Base-by-base conservation (phyloP, 2,888 invertebrate genomes). In the Pachycephus smyrnensis region DNA sequence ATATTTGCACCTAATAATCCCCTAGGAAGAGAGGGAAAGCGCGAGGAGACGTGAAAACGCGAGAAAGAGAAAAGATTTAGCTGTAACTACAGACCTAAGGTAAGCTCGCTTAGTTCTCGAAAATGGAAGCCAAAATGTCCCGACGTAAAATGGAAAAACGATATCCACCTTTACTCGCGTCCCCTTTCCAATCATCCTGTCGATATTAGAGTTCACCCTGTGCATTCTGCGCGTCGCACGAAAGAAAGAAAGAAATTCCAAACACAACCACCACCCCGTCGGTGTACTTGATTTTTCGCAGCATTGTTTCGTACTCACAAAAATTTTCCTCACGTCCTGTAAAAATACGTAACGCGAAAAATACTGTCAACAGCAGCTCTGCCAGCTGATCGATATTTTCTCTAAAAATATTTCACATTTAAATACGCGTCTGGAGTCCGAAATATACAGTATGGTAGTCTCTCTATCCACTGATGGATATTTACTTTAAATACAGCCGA, bases 1-100 rank as follows among this genome's bases (percentile, higher is more conserved):
- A 69, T 69, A 69, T 69, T 69, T 69, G n/a, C n/a, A 40, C 40
- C 40, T 40, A 40, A 40, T 40, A 40, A 40, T 40, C n/a, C 69
- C 12, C 69, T 9, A 69, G 32, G 12, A n/a, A 69, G 12, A 69
- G 31, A 15, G 15, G 11, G n/a, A 32, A 15, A 4, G 69, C n/a
- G 32, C 69, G 69, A n/a, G 32, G 4, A 4, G 4, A 30, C 9
- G 11, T n/a, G 4, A 12, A 4, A 12, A 30, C 9, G 11, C 6
- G 4, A 12, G n/a, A 69, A 69, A 12, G n/a, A 30, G 6, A 69
- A 15, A 69, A 32, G 12, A n/a, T n/a, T 15, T 32, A n/a, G 40
- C 40, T 15, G 12, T 40, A 40, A 40, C 15, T 15, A 40, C 12
- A 4, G 0, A 40, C 40, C 4, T 40, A 15, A 15, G 0, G 4